phyloP scores from a whole-genome alignment of 2,888 invertebrate species.

The Eristalis arbustorum region DNA sequence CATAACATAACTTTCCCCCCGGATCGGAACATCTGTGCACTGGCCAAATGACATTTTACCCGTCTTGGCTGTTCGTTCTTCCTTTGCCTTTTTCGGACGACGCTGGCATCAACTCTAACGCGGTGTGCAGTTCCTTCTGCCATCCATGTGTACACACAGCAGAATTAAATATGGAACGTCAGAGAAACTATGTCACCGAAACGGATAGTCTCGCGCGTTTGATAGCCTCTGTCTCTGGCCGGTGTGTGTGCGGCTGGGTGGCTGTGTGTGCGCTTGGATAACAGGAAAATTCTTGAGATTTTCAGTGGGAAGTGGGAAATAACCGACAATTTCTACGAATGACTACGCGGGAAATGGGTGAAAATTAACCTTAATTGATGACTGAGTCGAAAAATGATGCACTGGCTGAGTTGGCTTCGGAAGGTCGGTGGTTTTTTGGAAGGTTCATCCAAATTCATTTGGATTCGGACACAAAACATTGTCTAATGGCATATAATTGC shows the following conservation, averaged over 20 bases:
- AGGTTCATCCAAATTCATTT: not conserved
- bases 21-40: conserved; percentile 60
- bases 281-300: conserved; percentile 29
- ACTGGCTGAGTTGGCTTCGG: too few relatives aligned
- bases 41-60: conserved; percentile 54
- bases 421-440: too few relatives aligned
- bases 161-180: conserved; percentile 58
- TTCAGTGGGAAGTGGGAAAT: conserved; percentile 43
- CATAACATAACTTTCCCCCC: conserved; percentile 67
- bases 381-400: conserved; percentile 29
- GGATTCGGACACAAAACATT: conserved; percentile 8
- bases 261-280: conserved; percentile 30
- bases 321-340: conserved; percentile 34
- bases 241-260: conserved; percentile 8
- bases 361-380: conserved; percentile 72
- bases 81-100: conserved; percentile 33
- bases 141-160: conserved; percentile 18
- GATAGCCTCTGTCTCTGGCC: not conserved
- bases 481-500: conserved; percentile 26
- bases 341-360: conserved; percentile 66
- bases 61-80: conserved; percentile 5
- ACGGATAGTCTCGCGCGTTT: conserved; percentile 61
- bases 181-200: conserved; percentile 68
- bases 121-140: conserved; percentile 48
- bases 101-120: conserved; percentile 12